Base-by-base conservation (phyloP, 2,888 invertebrate species). In the Eledone cirrhosa region DNA sequence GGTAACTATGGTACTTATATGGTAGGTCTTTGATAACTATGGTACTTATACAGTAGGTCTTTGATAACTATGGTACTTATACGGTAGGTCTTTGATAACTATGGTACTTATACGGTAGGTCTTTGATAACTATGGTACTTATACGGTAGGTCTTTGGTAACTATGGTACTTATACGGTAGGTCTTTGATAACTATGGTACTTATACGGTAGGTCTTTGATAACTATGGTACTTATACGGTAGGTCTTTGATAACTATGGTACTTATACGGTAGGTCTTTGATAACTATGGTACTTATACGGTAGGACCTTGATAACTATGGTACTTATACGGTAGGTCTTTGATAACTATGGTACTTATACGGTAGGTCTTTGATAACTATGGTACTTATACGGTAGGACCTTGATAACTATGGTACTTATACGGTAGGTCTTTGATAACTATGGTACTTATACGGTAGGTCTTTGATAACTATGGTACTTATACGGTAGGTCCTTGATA, bases 371-470 rank as follows among this genome's bases (percentile, higher is more conserved):
- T 88, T 80, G 80, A 82, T 74, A 83, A 84, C 77, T 84, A 87
- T 77, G 83, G 84, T 69, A 83, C 86, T 19, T 83, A 86, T 27
- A 88, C 88, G 90, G 90, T 89, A 81, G 77, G 85, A 80, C 4
- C 11, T 41, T 41, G n/a, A n/a, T n/a, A n/a, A n/a, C n/a, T n/a
- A n/a, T n/a, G n/a, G n/a, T n/a, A n/a, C n/a, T n/a, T n/a, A n/a
- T n/a, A n/a, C n/a, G n/a, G n/a, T n/a, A n/a, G n/a, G 84, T 89
- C 41, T 90, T 88, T 80, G 80, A 82, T 74, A 83, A 84, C 77
- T 84, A 87, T 77, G 83, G 84, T 69, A 83, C 86, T 19, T 83
- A 86, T 27, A 88, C 88, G 90, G 90, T 89, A 81, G 77, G 85
- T 81, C 4, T 41, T 41, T 41, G n/a, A n/a, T n/a, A n/a, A n/a